These are phyloP conservation scores for Leptopilina myrica DNA, from an alignment of 2,888 invertebrate genomes.

Conservation along the genomic window DNA sequence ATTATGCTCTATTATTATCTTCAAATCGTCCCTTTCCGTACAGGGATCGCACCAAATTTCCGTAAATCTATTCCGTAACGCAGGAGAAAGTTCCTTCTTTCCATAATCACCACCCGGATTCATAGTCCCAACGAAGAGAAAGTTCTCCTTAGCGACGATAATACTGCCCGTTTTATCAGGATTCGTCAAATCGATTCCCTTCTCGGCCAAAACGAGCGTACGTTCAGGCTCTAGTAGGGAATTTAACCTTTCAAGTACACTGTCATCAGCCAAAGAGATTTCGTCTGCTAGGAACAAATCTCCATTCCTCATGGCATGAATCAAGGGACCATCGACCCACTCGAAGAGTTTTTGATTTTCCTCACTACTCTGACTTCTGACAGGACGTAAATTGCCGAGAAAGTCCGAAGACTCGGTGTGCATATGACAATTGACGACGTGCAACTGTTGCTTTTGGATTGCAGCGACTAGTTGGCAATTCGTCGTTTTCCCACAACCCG, in stretches of 20 bases:
- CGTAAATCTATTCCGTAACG: conserved; percentile 97
- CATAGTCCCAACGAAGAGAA: conserved; percentile 97
- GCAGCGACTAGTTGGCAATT: conserved; percentile 92
- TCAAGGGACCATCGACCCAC: conserved; percentile 98
- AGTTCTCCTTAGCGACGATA: conserved; percentile 84
- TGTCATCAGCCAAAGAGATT: conserved; percentile 98
- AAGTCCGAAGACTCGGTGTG: conserved; percentile 99
- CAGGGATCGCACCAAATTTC: conserved; percentile 98
- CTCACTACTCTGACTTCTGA: conserved; percentile 81
- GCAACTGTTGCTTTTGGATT: conserved; percentile 82
- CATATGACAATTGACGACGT: conserved; percentile 97
- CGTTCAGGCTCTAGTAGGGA: conserved; percentile 96
- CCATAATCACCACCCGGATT: conserved; percentile 99
- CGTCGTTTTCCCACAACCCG: conserved; percentile 98
- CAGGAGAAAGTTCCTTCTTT: conserved; percentile 99
- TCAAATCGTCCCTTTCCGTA: conserved; percentile 84
- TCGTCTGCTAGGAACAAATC: conserved; percentile 96
- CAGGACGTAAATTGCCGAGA: conserved; percentile 95
- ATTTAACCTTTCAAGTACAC: conserved; percentile 97
- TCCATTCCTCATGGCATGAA: conserved; percentile 93
- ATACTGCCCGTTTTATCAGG: conserved; percentile 76
- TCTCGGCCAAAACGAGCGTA: conserved; percentile 93
- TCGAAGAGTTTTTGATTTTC: conserved; percentile 86
- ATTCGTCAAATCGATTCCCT: conserved; percentile 81
- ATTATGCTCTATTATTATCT: conserved; percentile 89